Evolutionary conservation across 1,140 invertebrate species (phyloP), one percentile per base, ranked within the genome.

Genomic region (Dryas iulia): DNA sequence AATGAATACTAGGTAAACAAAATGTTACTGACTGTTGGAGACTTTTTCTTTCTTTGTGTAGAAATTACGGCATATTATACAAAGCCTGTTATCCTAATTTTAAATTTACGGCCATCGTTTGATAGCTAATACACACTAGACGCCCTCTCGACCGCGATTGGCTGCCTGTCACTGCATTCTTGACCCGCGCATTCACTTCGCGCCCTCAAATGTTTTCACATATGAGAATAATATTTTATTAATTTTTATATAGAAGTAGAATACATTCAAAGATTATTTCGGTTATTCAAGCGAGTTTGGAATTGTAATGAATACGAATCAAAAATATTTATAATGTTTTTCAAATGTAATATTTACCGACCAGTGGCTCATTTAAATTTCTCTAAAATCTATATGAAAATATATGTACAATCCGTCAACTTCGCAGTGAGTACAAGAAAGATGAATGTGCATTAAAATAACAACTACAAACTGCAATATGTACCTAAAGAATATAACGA

Each of bases 401-500:
- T 21, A 21, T 47, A 47, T 18, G 14, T 47, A n/a, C 7, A 18
- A 47, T 6, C 30, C 10, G 30, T 2, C 39, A 47, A 14, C 3
- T 35, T n/a, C 12, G 10, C 12, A 11, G 0, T 0, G 14, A 4
- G 0, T 3, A 4, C 2, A 14, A 35, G 39, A 47, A 47, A 47
- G 18, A 18, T 47, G 69, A 70, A 66, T 73, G 65, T 67, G 24
- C 56, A 76, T 78, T 76, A 71, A 47, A 75, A 75, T 72, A 71
- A 76, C 64, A 74, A 69, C 53, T 39, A 39, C 18, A 10, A 71
- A 65, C 74, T 54, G 66, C 68, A 61, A 33, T 57, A 66, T 54
- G 54, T 69, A 33, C 65, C 30, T 68, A 24, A 52, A 66, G 72
- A 86, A 82, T 83, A 86, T 78, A 71, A 77, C 58, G 64, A 79